phyloP scores from a whole-genome alignment of 2,888 invertebrate genomes.

The Metalampra italica region DNA sequence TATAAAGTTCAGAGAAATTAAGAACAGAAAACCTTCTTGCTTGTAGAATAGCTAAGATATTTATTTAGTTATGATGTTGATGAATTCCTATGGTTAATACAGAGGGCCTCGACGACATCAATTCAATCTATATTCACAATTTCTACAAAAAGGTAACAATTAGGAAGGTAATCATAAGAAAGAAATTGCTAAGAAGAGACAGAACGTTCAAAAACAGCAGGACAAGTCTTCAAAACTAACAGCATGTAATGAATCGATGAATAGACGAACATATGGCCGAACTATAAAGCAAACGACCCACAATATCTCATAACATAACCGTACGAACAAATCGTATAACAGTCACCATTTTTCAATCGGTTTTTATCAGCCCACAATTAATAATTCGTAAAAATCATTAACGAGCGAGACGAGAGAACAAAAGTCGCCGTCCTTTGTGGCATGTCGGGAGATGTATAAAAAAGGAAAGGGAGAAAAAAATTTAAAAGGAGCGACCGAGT shows the following conservation, averaged over 20 bases:
- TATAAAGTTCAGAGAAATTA: too few relatives aligned
- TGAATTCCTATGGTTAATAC: too few relatives aligned
- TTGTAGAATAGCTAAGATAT: too few relatives aligned
- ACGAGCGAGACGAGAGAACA: slow-evolving; percentile 72
- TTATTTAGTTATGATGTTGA: too few relatives aligned
- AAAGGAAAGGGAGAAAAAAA: slow-evolving; percentile 43
- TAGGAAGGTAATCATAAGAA: too few relatives aligned
- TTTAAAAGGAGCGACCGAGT: slow-evolving; percentile 35
- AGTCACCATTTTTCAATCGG: slow-evolving; percentile 70
- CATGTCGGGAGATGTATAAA: slow-evolving; percentile 52
- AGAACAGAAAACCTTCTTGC: too few relatives aligned
- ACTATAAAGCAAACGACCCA: slow-evolving; percentile 1
- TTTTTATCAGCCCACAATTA: slow-evolving; percentile 70
- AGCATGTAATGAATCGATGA: background rate
- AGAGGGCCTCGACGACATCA: too few relatives aligned
- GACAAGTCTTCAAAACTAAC: background rate
- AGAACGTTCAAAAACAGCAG: too few relatives aligned
- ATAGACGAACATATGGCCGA: slow-evolving; percentile 9
- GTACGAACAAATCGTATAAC: slow-evolving; percentile 44
- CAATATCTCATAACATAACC: slow-evolving; percentile 11
- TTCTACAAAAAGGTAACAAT: too few relatives aligned
- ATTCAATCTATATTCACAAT: too few relatives aligned
- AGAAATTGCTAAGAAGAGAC: too few relatives aligned
- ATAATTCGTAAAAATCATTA: slow-evolving; percentile 78
- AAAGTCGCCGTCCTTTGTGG: slow-evolving; percentile 74